phyloP scores from a whole-genome alignment of 2,888 invertebrate genomes.

The Zaprionus obscuricornis region DNA sequence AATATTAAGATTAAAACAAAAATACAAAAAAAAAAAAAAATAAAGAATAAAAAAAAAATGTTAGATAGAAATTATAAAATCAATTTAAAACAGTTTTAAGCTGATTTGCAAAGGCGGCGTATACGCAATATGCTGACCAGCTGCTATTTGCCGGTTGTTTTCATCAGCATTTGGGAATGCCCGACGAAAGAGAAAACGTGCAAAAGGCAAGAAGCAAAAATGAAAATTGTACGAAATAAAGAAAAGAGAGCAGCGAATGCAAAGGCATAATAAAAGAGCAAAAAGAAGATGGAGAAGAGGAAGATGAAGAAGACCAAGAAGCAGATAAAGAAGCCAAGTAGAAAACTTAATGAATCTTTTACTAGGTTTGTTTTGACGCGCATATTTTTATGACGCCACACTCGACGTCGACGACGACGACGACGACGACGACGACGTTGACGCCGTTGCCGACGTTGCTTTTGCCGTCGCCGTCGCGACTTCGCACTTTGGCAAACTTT shows the following conservation, averaged over 20 bases:
- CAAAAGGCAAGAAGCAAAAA: conserved; percentile 2
- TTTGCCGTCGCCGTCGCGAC: conserved; percentile 30
- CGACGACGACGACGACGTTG: conserved; percentile 8
- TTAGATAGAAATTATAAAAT: background rate
- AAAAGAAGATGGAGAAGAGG: background rate
- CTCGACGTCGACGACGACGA: conserved; percentile 10
- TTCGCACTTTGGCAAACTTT: conserved; percentile 72
- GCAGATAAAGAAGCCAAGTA: conserved; percentile 28
- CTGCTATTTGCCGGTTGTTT: conserved; percentile 21
- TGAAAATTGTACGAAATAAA: conserved; percentile 3
- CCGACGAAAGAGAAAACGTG: conserved; percentile 16
- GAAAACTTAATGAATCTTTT: conserved; percentile 68
- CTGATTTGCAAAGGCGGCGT: conserved; percentile 13
- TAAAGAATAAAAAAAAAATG: background rate
- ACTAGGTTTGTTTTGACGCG: conserved; percentile 68
- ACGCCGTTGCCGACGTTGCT: background rate
- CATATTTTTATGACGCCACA: conserved; percentile 44
- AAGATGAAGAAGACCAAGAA: background rate
- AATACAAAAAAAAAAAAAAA: background rate
- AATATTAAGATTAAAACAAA: too few species aligned
- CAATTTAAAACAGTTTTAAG: too few species aligned
- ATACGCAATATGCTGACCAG: conserved; percentile 27
- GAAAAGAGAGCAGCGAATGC: too few species aligned
- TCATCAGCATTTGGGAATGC: conserved; percentile 1
- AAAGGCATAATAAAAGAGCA: too few species aligned